Evolutionary conservation across 2,888 invertebrate species (phyloP).

Genomic region (Disparrhopalites patrizii): DNA sequence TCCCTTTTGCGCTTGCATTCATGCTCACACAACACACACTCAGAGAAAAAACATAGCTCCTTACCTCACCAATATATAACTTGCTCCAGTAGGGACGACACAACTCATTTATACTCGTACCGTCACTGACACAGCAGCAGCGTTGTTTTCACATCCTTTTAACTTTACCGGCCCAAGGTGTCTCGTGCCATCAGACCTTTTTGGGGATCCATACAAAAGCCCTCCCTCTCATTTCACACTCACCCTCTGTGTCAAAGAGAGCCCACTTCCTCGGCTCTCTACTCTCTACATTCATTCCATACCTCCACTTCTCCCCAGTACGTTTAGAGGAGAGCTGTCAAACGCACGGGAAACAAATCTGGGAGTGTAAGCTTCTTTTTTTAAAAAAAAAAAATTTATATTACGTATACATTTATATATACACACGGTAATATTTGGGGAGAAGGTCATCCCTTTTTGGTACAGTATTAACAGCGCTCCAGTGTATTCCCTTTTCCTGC

Average conservation of each 20-base stretch:
- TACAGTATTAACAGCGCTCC: too few relatives aligned
- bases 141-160: slow-evolving; percentile 6
- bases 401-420: too few relatives aligned
- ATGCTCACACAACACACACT: not conserved
- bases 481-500: too few relatives aligned
- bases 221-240: not conserved
- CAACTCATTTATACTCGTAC: slow-evolving; percentile 1
- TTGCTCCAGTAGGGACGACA: not conserved
- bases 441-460: too few relatives aligned
- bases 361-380: too few relatives aligned
- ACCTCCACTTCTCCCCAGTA: too few relatives aligned
- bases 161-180: slow-evolving; percentile 19
- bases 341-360: too few relatives aligned
- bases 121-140: not conserved
- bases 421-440: too few relatives aligned
- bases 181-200: slow-evolving; percentile 14
- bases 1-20: not conserved
- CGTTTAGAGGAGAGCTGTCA: too few relatives aligned
- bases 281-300: too few relatives aligned
- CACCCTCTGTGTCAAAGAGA: not conserved
- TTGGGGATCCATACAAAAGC: not conserved
- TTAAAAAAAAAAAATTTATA: too few relatives aligned
- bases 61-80: not conserved
- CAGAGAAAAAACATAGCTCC: not conserved
- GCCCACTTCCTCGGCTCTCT: too few relatives aligned